A percentile compares a stretch with the other conserved stretches of the same genome.
Evolutionary conservation across 2,888 invertebrate genomes (phyloP).

Genomic region (Drosophila nr. perissopoda): DNA sequence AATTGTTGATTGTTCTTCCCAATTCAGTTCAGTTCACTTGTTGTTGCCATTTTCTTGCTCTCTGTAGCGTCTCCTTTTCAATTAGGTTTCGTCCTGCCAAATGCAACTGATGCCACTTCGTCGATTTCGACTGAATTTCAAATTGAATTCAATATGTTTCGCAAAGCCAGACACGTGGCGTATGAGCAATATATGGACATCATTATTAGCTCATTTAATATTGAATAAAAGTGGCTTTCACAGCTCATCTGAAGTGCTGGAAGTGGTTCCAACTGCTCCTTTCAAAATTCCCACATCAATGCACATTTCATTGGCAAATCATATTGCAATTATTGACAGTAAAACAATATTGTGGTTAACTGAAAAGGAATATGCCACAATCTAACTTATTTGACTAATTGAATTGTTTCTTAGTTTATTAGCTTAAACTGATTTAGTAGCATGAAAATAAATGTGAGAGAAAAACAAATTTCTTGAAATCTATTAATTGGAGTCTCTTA

Average conservation of each 20-base stretch:
- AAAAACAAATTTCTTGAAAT: not conserved
- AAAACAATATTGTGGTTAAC: not conserved
- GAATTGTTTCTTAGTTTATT: too few species aligned
- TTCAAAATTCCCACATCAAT: not conserved
- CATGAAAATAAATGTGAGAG: not conserved
- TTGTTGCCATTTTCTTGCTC: constrained; percentile 10
- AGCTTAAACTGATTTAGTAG: not conserved
- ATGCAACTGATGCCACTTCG: constrained; percentile 41
- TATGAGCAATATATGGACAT: constrained; percentile 14
- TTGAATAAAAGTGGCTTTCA: constrained; percentile 12
- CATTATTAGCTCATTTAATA: constrained; percentile 26
- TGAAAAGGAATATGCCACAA: not conserved
- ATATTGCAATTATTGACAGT: constrained; percentile 1
- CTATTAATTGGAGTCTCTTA: not conserved
- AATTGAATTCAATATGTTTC: constrained; percentile 12
- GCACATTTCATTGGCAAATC: not conserved
- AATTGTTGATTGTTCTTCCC: constrained; percentile 45
- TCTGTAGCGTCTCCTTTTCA: constrained; percentile 3
- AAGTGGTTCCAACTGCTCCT: not conserved
- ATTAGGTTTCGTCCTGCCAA: constrained; percentile 17
- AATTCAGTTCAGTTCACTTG: constrained; percentile 24
- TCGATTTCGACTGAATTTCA: constrained; percentile 31
- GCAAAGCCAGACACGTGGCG: constrained; percentile 5
- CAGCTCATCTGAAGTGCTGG: constrained; percentile 1
- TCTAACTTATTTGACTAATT: not conserved